A percentile compares a stretch with the other conserved stretches of the same genome.
Conservation (phyloP, 1,140 invertebrate species). For the Nymphalis io region DNA sequence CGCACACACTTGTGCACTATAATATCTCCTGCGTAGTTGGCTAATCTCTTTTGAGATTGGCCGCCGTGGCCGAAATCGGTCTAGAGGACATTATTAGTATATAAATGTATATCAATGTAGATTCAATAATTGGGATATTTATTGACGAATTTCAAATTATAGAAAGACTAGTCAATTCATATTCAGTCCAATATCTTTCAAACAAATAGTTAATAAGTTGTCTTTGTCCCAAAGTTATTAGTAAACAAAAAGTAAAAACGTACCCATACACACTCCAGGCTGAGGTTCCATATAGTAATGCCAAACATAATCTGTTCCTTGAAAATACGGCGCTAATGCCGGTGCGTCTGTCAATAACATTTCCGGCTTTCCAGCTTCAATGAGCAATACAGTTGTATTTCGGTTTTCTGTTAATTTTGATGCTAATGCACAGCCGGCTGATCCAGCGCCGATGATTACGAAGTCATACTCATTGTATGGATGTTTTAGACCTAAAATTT, state of each 20-base stretch:
- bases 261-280: slow-evolving; percentile 82
- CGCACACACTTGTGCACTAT: too few relatives aligned
- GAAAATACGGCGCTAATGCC: slow-evolving; percentile 82
- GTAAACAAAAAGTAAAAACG: neutral
- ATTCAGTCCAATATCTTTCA: too few relatives aligned
- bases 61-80: too few relatives aligned
- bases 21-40: too few relatives aligned
- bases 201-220: too few relatives aligned
- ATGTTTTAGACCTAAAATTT: slow-evolving; percentile 52
- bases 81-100: too few relatives aligned
- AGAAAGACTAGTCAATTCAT: too few relatives aligned
- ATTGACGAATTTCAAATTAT: too few relatives aligned
- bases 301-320: slow-evolving; percentile 85
- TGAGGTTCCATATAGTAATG: slow-evolving; percentile 86
- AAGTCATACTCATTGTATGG: slow-evolving; percentile 86
- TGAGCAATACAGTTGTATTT: slow-evolving; percentile 83
- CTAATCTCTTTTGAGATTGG: too few relatives aligned
- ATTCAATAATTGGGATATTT: too few relatives aligned
- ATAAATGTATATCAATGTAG: too few relatives aligned
- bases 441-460: slow-evolving; percentile 91
- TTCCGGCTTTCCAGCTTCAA: slow-evolving; percentile 86
- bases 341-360: slow-evolving; percentile 85
- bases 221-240: too few relatives aligned
- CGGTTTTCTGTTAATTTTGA: slow-evolving; percentile 83
- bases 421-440: slow-evolving; percentile 82